phyloP scores from a whole-genome alignment of 53 echinoderm and acorn worm genomes.

The Patiria pectinifera region DNA sequence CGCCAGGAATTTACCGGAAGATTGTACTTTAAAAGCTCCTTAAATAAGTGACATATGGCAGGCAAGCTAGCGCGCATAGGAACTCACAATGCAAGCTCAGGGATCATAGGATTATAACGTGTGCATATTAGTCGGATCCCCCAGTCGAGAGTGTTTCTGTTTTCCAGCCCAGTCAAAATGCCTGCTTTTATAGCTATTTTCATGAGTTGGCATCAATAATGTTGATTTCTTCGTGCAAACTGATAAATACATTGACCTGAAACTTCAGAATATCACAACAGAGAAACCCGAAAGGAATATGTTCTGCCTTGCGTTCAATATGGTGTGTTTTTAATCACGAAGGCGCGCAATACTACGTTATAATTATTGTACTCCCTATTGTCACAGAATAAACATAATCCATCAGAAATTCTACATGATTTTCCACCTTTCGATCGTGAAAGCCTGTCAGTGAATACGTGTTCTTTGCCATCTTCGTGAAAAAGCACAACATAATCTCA shows the following conservation, averaged over 20 bases:
- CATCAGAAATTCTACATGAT: too few relatives aligned
- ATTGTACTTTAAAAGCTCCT: constrained; percentile 11
- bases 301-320: too few relatives aligned
- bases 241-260: not conserved
- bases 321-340: too few relatives aligned
- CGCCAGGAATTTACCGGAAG: not conserved
- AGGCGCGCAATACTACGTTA: too few relatives aligned
- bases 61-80: not conserved
- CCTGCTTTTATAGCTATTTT: not conserved
- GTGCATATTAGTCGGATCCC: not conserved
- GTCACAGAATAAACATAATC: too few relatives aligned
- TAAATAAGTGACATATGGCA: constrained; percentile 34
- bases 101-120: not conserved
- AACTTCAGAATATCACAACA: not conserved
- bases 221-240: too few relatives aligned
- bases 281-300: not conserved
- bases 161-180: not conserved
- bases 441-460: not conserved
- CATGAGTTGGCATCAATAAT: too few relatives aligned
- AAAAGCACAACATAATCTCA: not conserved
- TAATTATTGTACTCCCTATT: too few relatives aligned
- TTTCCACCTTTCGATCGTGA: not conserved
- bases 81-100: not conserved
- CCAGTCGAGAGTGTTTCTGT: not conserved
- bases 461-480: not conserved